Evolutionary conservation across 2,113 vertebrate genomes (phyloP).

Genomic region (Physeter macrocephalus): DNA sequence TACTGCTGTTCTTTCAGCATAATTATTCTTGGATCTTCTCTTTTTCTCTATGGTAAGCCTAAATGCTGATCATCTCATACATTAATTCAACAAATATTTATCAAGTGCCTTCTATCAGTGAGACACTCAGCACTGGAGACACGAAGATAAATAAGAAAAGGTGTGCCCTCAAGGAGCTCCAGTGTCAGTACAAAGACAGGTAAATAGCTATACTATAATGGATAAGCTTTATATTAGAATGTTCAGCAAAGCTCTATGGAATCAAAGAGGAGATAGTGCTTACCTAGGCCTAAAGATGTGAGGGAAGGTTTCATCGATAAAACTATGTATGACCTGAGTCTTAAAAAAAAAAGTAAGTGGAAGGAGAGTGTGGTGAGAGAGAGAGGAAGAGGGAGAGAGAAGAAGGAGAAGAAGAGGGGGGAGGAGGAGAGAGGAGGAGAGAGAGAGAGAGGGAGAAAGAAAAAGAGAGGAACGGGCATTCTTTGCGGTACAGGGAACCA

Average conservation of each 20-base stretch:
- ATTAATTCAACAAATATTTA: conserved; percentile 33
- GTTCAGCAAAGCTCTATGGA: neutral
- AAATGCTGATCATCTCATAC: conserved; percentile 11
- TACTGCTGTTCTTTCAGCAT: neutral
- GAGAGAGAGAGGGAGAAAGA: neutral
- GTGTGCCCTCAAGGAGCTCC: neutral
- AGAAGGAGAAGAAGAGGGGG: no score
- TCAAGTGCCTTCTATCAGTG: neutral
- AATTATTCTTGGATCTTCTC: conserved; percentile 29
- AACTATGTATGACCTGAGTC: neutral
- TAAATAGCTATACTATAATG: neutral
- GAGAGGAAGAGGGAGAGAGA: no score
- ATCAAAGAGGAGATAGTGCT: neutral
- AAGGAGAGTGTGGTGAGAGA: neutral
- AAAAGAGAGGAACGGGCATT: neutral
- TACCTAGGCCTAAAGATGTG: neutral
- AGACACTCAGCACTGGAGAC: neutral
- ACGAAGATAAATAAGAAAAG: conserved; percentile 14
- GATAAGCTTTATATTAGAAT: neutral
- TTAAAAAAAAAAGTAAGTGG: neutral
- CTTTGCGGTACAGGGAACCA: neutral
- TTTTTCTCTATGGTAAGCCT: neutral
- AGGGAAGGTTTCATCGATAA: neutral
- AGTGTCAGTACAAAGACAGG: conserved; percentile 5
- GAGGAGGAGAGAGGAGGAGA: neutral